Conservation (phyloP, 2,888 invertebrate genomes). For the Lithosia quadra region DNA sequence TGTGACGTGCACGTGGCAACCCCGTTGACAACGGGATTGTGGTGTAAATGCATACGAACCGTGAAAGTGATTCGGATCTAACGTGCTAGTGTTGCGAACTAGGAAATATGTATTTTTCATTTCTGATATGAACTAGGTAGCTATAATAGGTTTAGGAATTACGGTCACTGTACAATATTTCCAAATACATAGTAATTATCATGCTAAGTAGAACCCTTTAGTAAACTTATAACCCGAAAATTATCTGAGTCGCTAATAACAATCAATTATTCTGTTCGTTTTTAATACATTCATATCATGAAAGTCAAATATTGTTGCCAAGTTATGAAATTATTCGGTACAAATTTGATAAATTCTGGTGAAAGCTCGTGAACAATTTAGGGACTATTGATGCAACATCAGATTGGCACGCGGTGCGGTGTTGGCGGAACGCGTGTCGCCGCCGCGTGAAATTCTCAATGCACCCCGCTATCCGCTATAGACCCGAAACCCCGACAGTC, state of each 20-base stretch:
- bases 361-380: conserved; percentile 73
- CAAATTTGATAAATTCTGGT: conserved; percentile 41
- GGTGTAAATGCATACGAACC: too few species aligned
- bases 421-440: conserved; percentile 60
- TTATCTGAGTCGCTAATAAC: neutral
- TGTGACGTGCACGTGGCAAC: too few species aligned
- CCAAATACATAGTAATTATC: too few species aligned
- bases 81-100: too few species aligned
- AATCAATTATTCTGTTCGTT: neutral
- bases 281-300: neutral
- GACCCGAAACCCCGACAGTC: conserved; percentile 54
- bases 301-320: neutral
- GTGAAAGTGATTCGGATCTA: too few species aligned
- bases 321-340: conserved; percentile 27
- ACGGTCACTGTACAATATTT: too few species aligned
- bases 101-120: too few species aligned
- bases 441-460: conserved; percentile 70
- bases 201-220: neutral
- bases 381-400: conserved; percentile 66
- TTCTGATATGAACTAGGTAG: too few species aligned
- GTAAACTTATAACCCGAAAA: neutral
- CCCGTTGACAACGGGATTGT: too few species aligned
- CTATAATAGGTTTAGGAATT: too few species aligned
- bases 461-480: conserved; percentile 62
- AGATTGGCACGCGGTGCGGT: conserved; percentile 68